Conservation (phyloP, 2,797 vertebrate species). For the Scyliorhinus canicula region DNA sequence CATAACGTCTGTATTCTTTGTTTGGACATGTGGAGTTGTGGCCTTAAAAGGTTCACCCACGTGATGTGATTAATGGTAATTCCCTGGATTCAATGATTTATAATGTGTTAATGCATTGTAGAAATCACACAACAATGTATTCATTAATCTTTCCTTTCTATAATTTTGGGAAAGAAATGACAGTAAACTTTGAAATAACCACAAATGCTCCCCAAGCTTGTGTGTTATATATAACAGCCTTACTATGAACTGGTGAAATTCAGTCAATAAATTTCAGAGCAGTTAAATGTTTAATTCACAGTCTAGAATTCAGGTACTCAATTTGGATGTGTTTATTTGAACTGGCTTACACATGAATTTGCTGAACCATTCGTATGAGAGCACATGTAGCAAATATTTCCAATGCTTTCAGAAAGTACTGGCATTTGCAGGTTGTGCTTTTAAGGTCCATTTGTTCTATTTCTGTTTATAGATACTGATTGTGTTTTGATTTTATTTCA, state of each 20-base stretch:
- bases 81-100: not conserved
- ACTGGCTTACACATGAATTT: not conserved
- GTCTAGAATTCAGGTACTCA: not conserved
- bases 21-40: not conserved
- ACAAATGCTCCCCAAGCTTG: not conserved
- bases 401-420: not conserved
- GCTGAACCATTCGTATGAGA: not conserved
- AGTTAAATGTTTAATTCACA: not conserved
- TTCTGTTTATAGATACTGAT: not conserved
- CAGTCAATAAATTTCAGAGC: not conserved
- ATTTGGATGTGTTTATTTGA: not conserved
- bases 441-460: not conserved
- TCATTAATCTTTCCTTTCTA: not conserved
- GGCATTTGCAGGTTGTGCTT: not conserved
- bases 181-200: not conserved
- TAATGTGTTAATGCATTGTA: not conserved
- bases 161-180: not conserved
- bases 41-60: not conserved
- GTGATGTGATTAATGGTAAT: conserved; percentile 13
- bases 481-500: not conserved
- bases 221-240: not conserved
- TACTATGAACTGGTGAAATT: not conserved
- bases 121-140: not conserved
- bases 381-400: conserved; percentile 1
- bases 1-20: not conserved